Evolutionary conservation across 2,888 invertebrate genomes (phyloP).

Genomic region (Epirrhoe tristata): DNA sequence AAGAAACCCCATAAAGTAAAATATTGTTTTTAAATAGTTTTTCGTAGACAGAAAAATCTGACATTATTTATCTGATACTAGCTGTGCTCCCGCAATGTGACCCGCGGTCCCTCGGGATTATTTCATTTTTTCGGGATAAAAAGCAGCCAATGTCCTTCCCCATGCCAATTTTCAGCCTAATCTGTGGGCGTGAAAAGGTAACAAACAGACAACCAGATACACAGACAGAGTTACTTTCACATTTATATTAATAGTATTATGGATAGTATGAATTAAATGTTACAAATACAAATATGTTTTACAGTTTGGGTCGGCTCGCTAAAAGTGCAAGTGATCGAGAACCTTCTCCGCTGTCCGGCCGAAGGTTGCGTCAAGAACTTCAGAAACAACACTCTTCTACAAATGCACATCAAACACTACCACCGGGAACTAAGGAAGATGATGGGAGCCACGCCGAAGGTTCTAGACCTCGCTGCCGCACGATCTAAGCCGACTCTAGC

Average conservation of each 20-base stretch:
- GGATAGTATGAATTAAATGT: not conserved
- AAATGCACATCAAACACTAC: constrained; percentile 98
- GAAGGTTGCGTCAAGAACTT: constrained; percentile 95
- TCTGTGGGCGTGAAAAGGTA: no score
- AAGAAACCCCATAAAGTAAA: no score
- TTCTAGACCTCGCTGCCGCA: constrained; percentile 93
- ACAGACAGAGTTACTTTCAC: no score
- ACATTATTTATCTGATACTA: not conserved
- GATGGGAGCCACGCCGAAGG: constrained; percentile 93
- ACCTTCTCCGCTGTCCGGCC: constrained; percentile 89
- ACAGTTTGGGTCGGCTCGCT: constrained; percentile 85
- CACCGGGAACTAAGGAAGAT: constrained; percentile 91
- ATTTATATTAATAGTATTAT: no score
- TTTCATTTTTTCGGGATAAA: no score
- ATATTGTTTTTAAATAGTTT: no score
- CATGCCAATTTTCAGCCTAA: no score
- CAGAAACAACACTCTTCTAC: constrained; percentile 94
- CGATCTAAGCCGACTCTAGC: constrained; percentile 80
- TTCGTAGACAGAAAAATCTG: no score
- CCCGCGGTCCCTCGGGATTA: no score
- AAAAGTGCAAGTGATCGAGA: constrained; percentile 89
- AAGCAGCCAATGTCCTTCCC: no score
- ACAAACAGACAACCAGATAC: no score
- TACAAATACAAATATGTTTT: constrained; percentile 41
- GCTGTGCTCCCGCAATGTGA: no score